These are phyloP conservation scores for Orius insidiosus DNA, from an alignment of 1,140 invertebrate genomes.

Conservation along the genomic window DNA sequence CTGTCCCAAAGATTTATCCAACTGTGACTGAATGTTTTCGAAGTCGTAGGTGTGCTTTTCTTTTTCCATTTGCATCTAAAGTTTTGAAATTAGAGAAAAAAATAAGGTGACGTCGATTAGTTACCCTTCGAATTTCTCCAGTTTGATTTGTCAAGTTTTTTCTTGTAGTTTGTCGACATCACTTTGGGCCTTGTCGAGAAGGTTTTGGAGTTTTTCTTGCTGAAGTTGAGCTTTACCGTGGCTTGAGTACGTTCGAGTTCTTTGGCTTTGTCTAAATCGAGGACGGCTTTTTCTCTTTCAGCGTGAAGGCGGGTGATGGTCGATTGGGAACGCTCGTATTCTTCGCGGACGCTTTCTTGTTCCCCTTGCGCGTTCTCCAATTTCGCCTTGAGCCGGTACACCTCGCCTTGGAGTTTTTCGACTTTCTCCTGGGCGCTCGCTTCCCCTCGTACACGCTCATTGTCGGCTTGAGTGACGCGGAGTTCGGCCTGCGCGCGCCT, in stretches of 20 bases:
- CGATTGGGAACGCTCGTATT: slow-evolving; percentile 63
- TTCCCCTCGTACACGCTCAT: slow-evolving; percentile 67
- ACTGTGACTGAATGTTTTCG: slow-evolving; percentile 71
- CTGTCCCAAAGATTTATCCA: slow-evolving; percentile 76
- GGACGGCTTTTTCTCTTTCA: slow-evolving; percentile 68
- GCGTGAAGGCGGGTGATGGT: slow-evolving; percentile 62
- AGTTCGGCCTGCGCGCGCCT: slow-evolving; percentile 63
- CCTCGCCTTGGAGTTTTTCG: slow-evolving; percentile 85
- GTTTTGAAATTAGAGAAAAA: slow-evolving; percentile 11
- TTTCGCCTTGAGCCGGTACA: slow-evolving; percentile 80
- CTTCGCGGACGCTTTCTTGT: slow-evolving; percentile 78
- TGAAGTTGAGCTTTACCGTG: slow-evolving; percentile 76
- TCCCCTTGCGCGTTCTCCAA: slow-evolving; percentile 87
- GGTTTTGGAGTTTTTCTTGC: slow-evolving; percentile 74
- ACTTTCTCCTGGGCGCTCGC: slow-evolving; percentile 76
- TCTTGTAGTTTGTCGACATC: slow-evolving; percentile 83
- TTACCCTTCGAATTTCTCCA: slow-evolving; percentile 61
- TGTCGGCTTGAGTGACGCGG: slow-evolving; percentile 67
- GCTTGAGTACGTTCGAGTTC: slow-evolving; percentile 78
- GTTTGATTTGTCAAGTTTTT: slow-evolving; percentile 60
- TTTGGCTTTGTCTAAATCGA: slow-evolving; percentile 72
- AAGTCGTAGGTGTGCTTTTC: slow-evolving; percentile 79
- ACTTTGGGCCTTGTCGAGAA: slow-evolving; percentile 72
- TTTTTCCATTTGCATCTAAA: slow-evolving; percentile 69
- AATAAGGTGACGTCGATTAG: slow-evolving; percentile 20